phyloP scores from a whole-genome alignment of 2,113 vertebrate genomes.

The Sturnira hondurensis region DNA sequence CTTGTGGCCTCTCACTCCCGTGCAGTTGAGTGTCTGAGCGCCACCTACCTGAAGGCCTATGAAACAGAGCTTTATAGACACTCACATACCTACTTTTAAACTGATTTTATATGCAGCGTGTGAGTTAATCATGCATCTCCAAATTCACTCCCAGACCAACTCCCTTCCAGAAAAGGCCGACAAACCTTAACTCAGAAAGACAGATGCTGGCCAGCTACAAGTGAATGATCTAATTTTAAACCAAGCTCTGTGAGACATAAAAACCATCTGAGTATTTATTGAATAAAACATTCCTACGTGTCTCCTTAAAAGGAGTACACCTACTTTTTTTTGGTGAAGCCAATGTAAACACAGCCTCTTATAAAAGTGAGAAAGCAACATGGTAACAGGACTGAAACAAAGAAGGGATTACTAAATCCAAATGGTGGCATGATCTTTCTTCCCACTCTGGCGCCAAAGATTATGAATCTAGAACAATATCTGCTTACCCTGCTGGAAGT shows the following conservation, averaged over 20 bases:
- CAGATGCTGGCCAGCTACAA: neutral
- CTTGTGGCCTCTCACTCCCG: slow-evolving; percentile 25
- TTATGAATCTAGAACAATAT: neutral
- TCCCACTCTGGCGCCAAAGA: neutral
- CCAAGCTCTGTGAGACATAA: neutral
- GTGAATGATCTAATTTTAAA: neutral
- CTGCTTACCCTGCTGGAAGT: neutral
- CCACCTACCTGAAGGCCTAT: neutral
- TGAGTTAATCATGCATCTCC: neutral
- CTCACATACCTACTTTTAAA: neutral
- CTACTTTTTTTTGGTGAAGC: neutral
- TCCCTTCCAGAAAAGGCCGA: neutral
- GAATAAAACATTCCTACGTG: neutral
- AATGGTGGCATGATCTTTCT: neutral
- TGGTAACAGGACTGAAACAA: neutral
- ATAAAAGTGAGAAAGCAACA: neutral
- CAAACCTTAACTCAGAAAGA: neutral
- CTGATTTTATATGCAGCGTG: neutral
- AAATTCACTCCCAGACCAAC: neutral
- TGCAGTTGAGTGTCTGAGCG: neutral
- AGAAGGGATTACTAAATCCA: neutral
- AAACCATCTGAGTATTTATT: neutral
- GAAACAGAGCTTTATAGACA: neutral
- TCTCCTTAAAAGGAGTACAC: neutral
- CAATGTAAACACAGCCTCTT: neutral